phyloP scores from a whole-genome alignment of 2,888 invertebrate species.

The Tineola bisselliella region DNA sequence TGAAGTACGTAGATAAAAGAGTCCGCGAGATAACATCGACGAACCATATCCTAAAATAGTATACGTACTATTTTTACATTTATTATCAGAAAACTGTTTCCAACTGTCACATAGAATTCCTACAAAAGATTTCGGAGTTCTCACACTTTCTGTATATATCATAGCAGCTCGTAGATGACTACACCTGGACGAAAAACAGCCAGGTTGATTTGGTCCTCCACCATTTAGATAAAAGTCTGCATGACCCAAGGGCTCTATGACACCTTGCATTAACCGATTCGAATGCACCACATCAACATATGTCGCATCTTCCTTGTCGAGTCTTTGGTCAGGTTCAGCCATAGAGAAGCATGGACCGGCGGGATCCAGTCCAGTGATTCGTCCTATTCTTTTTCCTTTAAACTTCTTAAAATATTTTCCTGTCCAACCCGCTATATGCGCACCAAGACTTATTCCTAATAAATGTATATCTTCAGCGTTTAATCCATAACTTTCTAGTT shows the following conservation, averaged over 20 bases:
- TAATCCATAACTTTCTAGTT: slow-evolving; percentile 51
- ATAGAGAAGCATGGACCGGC: slow-evolving; percentile 61
- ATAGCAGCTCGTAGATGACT: slow-evolving; percentile 57
- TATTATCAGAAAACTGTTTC: slow-evolving; percentile 44
- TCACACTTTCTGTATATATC: slow-evolving; percentile 52
- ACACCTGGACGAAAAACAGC: slow-evolving; percentile 67
- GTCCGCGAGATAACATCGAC: slow-evolving; percentile 44
- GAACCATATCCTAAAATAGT: slow-evolving; percentile 59
- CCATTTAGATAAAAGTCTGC: slow-evolving; percentile 80
- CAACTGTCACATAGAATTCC: slow-evolving; percentile 46
- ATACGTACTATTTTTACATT: slow-evolving; percentile 39
- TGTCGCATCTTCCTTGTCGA: slow-evolving; percentile 49
- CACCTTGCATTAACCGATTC: slow-evolving; percentile 55
- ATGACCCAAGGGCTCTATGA: slow-evolving; percentile 71
- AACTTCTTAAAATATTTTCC: slow-evolving; percentile 54
- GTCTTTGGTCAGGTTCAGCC: slow-evolving; percentile 46
- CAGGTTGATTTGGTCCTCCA: slow-evolving; percentile 75
- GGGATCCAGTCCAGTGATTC: slow-evolving; percentile 60
- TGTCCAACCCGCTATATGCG: slow-evolving; percentile 65
- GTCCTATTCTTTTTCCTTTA: slow-evolving; percentile 42
- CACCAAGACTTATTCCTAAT: slow-evolving; percentile 68
- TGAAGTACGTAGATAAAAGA: slow-evolving; percentile 51
- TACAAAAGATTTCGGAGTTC: slow-evolving; percentile 46
- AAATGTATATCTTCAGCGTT: slow-evolving; percentile 61
- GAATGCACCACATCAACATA: slow-evolving; percentile 60